Base-by-base conservation (phyloP, 2,888 invertebrate species). In the Silvanus unidentatus region DNA sequence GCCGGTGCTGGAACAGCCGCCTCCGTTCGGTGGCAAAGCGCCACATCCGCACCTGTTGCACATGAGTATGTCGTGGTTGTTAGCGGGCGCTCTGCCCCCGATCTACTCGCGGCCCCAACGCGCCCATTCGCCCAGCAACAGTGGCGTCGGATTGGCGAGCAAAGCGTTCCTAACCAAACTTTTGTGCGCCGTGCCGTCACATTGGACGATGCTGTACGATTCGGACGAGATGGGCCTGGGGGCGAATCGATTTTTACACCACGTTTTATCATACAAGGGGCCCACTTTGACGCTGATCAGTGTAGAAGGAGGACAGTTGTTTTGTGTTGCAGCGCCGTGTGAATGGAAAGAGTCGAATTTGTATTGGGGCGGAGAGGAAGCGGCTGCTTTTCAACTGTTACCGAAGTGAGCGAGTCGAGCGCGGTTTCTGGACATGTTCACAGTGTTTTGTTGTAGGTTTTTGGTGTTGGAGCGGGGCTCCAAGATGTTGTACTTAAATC, bases 341-440 rank as follows among this genome's bases (percentile, higher is more conserved):
- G 93, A 92, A 70, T 94, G 94, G 94, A 82, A 82, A 56, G 93
- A 90, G 70, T 83, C 86, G 2, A 84, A 88, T 72, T 77, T 82
- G 39, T 91, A 88, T 73, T 89, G 88, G 80, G 94, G 94, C 35
- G 79, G 81, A 2, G 80, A 84, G n/a, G 87, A 90, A 47, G 79
- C 84, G 49, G 80, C 85, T 57, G 77, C 89, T 35, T 73, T 92
- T 45, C 90, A 91, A 68, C 70, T 93, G 16, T 74, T 81, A 43
- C 88, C 88, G 34, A 81, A 81, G 77, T 86, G 70, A 32, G n/a
- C 10, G n/a, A 8, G 32, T n/a, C n/a, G n/a, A n/a, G n/a, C n/a
- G n/a, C n/a, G n/a, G n/a, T n/a, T n/a, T n/a, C n/a, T n/a, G 32
- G 4, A 12, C n/a, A 32, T 22, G 3, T 32, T 12, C n/a, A 9